Percentiles rank a stretch among this genome's conserved stretches.
Evolutionary conservation across 2,797 vertebrate genomes (phyloP).

Genomic region (Telmatherina bonti): DNA sequence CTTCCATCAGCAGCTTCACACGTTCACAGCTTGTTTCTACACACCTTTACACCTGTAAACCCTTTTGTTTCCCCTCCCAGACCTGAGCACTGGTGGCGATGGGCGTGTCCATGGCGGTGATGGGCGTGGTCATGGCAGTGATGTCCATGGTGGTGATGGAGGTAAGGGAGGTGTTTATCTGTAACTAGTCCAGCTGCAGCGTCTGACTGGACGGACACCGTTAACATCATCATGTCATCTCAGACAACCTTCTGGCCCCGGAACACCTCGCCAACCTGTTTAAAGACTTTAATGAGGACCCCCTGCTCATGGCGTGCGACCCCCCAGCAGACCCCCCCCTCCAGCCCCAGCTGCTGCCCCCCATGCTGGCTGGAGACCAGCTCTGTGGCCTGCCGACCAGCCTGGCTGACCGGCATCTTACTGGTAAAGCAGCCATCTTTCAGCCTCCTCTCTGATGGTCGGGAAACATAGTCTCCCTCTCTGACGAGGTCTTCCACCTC

Average conservation of each 20-base stretch:
- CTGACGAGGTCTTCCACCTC: too few species aligned
- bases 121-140: constrained; percentile 43
- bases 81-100: constrained; percentile 51
- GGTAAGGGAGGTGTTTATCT: too few species aligned
- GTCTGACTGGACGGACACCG: constrained; percentile 12
- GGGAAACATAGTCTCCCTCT: constrained; percentile 14
- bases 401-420: constrained; percentile 36
- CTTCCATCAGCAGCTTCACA: too few species aligned
- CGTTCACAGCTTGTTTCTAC: neutral
- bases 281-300: constrained; percentile 52
- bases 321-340: constrained; percentile 19
- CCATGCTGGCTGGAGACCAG: constrained; percentile 19
- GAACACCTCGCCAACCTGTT: constrained; percentile 52
- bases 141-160: neutral
- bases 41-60: too few species aligned
- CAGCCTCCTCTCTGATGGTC: too few species aligned
- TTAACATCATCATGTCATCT: constrained; percentile 19
- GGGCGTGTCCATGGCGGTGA: constrained; percentile 63
- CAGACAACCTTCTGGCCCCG: constrained; percentile 13
- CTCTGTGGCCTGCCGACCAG: constrained; percentile 42
- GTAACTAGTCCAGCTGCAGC: too few species aligned
- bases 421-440: constrained; percentile 57
- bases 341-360: constrained; percentile 47
- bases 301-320: constrained; percentile 68
- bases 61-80: constrained; percentile 44